Evolutionary conservation across 2,113 vertebrate species (phyloP).

Genomic region (Alces alces): DNA sequence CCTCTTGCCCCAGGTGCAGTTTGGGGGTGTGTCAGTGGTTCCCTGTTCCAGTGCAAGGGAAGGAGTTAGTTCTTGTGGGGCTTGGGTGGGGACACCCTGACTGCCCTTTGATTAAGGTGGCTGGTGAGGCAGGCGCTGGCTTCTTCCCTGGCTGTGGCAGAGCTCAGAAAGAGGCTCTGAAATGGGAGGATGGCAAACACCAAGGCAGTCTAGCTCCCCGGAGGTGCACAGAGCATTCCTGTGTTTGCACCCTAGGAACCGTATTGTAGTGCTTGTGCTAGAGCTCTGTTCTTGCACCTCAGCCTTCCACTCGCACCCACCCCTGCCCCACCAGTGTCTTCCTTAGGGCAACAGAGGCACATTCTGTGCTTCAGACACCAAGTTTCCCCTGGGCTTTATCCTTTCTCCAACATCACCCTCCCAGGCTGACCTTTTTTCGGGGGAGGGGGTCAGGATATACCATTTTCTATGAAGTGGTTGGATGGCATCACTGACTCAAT

Average conservation of each 20-base stretch:
- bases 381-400: not conserved
- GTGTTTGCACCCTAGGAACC: not conserved
- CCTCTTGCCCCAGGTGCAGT: constrained; percentile 21
- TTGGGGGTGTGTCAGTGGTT: not conserved
- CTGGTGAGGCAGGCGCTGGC: not conserved
- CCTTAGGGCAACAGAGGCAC: not conserved
- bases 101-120: not conserved
- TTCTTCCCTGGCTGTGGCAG: not conserved
- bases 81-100: not conserved
- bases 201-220: not conserved
- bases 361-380: not conserved
- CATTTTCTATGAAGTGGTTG: not conserved
- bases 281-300: not conserved
- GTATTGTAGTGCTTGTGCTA: not conserved
- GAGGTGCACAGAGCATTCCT: not conserved
- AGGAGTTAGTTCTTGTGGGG: not conserved
- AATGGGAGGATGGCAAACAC: not conserved
- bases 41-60: not conserved
- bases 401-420: not conserved
- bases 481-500: not conserved
- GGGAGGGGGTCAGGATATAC: not conserved
- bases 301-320: not conserved
- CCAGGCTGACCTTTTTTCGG: not conserved
- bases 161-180: not conserved
- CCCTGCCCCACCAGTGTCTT: not conserved